Evolutionary conservation across 2,113 vertebrate species (phyloP), one percentile per base, ranked within the genome.

Genomic region (Pelobates fuscus): DNA sequence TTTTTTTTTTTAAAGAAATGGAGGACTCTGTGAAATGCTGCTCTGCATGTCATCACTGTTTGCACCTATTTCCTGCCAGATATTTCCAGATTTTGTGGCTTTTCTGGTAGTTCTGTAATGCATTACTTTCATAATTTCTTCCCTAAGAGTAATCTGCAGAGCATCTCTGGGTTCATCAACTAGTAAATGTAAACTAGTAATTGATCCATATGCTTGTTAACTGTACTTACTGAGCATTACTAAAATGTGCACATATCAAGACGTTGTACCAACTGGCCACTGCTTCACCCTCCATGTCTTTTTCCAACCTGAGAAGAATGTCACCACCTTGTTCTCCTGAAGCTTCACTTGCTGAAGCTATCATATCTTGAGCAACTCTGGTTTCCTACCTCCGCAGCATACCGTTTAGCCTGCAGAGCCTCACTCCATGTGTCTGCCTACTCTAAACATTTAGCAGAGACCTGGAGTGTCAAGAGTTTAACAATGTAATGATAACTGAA

Each of bases 191-290:
- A 25, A 55, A 24, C 27, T 41, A 18, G 14, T 54, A 17, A 65
- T 20, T 46, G 41, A 17, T 65, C 32, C 32, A 37, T 37, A 23
- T 44, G 29, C 44, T 26, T 72, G 46, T 55, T 20, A 29, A 58
- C 25, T 71, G 21, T 58, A 54, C 61, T 61, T 30, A 61, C 30
- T 25, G 37, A 71, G 69, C 69, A 71, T 71, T 46, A 71, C 44
- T 5, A 4, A 49, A 17, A 17, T 7, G 4, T 17, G 17, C 44
- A 49, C 10, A 37, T 6, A 4, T 18, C 10, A 17, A 18, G 44
- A 49, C 15, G 32, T 37, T 58, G 21, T 6, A 29, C 21, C 37
- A 46, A 12, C 41, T 59, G 72, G 66, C 12, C 46, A 32, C 29
- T 64, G 2, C 27, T 65, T 46, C 57, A 43, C 20, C 30, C 44